Evolutionary conservation across 1,140 invertebrate species (phyloP).

Genomic region (Phthorimaea operculella): DNA sequence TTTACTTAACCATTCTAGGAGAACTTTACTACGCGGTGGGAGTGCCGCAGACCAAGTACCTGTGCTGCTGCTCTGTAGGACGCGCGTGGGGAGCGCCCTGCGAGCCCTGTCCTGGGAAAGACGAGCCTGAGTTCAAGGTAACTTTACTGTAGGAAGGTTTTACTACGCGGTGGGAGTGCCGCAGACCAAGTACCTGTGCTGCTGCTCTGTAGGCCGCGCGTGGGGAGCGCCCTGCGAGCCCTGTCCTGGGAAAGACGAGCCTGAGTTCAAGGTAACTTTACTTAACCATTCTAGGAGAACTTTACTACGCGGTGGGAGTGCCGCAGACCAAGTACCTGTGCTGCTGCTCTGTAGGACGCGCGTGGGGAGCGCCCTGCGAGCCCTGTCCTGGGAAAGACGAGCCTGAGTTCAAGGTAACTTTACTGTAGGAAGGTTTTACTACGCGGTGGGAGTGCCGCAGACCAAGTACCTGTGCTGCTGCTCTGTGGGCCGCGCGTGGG

Average conservation of each 20-base stretch:
- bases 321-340: conserved; percentile 87
- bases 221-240: conserved; percentile 85
- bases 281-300: too few relatives aligned
- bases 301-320: conserved; percentile 77
- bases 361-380: conserved; percentile 85
- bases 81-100: conserved; percentile 86
- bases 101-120: conserved; percentile 75
- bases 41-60: conserved; percentile 81
- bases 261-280: conserved; percentile 2
- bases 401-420: conserved; percentile 1
- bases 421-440: too few relatives aligned
- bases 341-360: conserved; percentile 89
- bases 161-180: conserved; percentile 77
- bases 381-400: conserved; percentile 73
- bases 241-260: conserved; percentile 71
- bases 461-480: conserved; percentile 90
- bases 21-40: conserved; percentile 78
- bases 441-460: conserved; percentile 79
- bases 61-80: conserved; percentile 91
- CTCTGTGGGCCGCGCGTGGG: conserved; percentile 89
- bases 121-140: neutral
- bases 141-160: too few relatives aligned
- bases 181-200: conserved; percentile 87
- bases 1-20: too few relatives aligned
- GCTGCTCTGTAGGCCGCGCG: conserved; percentile 87